Evolutionary conservation across 1,140 invertebrate genomes (phyloP), one percentile per base, ranked within the genome.

Genomic region (Spodoptera litura): DNA sequence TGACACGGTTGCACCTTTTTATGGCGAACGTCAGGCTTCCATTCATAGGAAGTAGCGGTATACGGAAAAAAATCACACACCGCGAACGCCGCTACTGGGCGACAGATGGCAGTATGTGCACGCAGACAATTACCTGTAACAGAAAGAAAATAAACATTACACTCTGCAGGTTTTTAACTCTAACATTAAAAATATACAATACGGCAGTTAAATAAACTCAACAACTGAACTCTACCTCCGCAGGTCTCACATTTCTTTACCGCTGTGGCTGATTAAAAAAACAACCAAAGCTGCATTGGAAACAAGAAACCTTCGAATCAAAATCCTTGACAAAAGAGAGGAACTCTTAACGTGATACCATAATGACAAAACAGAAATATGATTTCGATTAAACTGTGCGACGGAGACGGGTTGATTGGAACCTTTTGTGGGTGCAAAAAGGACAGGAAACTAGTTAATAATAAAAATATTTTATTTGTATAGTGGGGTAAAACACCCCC

Each of bases 291-390:
- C 83, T 85, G 85, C 87, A 89, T 91, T 89, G 79, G 91, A 91
- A 93, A 94, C 91, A 89, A 93, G 93, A 94, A 92, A 93, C 90
- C 91, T 81, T 78, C 87, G 90, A 89, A 87, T 89, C 88, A 82
- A 88, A 93, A 90, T 88, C 83, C 83, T 86, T 87, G 87, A 94
- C 93, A 94, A 94, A 92, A 85, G 93, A 93, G 90, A 92, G 91
- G 93, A 93, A 92, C 93, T 92, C 87, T 92, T 89, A 93, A 94
- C 85, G 91, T 87, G 91, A 93, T 92, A 93, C 92, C 87, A 93
- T 93, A 94, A 94, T 94, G 93, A 94, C 93, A 94, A 94, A 93
- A 94, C 93, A 94, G 92, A 94, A 94, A 94, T 93, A 93, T 94
- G 88, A 93, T 94, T 93, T 94, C 92, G 93, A 94, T 94, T 93